A percentile compares a stretch with the other conserved stretches of the same genome.
Conservation (phyloP, 2,113 vertebrate species). For the Crypturellus undulatus region DNA sequence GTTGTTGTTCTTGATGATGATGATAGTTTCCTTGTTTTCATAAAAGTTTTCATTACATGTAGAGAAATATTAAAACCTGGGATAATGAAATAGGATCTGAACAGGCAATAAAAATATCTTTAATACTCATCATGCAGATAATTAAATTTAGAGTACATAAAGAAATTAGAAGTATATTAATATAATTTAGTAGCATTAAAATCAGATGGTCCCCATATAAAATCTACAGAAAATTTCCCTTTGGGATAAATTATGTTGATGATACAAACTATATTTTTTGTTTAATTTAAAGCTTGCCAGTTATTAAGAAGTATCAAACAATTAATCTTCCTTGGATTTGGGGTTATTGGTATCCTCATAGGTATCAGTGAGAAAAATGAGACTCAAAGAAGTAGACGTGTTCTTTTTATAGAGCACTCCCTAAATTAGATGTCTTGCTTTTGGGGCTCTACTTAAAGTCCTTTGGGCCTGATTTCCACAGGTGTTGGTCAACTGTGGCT, state of each 20-base stretch:
- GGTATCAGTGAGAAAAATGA: neutral
- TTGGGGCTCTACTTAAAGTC: neutral
- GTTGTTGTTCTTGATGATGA: neutral
- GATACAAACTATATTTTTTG: neutral
- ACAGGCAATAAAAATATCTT: neutral
- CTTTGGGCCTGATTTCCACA: accelerated
- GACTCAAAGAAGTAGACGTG: neutral
- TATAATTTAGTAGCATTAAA: neutral
- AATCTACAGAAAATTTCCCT: neutral
- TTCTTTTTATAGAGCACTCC: neutral
- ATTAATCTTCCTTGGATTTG: neutral
- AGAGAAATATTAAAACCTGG: slow-evolving; percentile 26
- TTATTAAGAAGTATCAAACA: neutral
- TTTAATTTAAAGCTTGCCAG: neutral
- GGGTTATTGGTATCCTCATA: neutral
- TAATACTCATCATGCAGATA: neutral
- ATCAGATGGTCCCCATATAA: neutral
- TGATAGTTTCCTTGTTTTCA: slow-evolving; percentile 3
- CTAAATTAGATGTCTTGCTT: neutral
- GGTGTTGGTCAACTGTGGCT: neutral
- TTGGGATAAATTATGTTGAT: neutral
- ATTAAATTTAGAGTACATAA: neutral
- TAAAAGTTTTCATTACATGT: neutral
- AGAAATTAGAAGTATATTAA: neutral
- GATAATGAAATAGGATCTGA: neutral